Conservation (phyloP, 2,113 vertebrate species). For the Actenoides hombroni region DNA sequence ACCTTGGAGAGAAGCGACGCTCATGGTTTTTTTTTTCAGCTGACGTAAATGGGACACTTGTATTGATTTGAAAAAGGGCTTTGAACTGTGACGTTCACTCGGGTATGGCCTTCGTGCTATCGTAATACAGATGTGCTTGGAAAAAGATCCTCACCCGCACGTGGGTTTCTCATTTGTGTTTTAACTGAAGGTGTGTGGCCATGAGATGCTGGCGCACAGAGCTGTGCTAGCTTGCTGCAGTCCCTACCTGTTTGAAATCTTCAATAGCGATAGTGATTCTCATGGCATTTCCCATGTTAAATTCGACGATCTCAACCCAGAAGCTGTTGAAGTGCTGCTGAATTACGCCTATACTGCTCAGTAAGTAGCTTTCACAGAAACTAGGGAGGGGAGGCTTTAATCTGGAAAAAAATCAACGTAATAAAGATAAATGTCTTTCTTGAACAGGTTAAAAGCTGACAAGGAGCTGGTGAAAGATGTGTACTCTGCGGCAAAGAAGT, state of each 20-base stretch:
- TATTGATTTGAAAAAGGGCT: not conserved
- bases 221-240: conserved; percentile 98
- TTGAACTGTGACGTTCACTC: not conserved
- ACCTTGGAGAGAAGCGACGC: not conserved
- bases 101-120: not conserved
- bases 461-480: conserved; percentile 97
- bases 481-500: conserved; percentile 94
- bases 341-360: conserved; percentile 99
- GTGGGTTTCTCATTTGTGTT: not conserved
- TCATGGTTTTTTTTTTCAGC: not conserved
- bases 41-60: not conserved
- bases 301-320: conserved; percentile 96
- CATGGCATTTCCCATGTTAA: conserved; percentile 94
- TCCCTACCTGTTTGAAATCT: conserved; percentile 98
- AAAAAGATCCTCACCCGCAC: not conserved
- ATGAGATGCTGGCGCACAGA: conserved; percentile 95
- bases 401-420: not conserved
- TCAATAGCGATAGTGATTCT: conserved; percentile 92
- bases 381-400: not conserved
- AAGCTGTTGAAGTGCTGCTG: conserved; percentile 94
- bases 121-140: not conserved
- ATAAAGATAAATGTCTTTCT: not conserved
- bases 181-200: conserved; percentile 88
- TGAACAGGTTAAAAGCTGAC: conserved; percentile 91
- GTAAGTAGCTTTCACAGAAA: conserved; percentile 77